Conservation (phyloP, 1,140 invertebrate species). For the Formica exsecta region DNA sequence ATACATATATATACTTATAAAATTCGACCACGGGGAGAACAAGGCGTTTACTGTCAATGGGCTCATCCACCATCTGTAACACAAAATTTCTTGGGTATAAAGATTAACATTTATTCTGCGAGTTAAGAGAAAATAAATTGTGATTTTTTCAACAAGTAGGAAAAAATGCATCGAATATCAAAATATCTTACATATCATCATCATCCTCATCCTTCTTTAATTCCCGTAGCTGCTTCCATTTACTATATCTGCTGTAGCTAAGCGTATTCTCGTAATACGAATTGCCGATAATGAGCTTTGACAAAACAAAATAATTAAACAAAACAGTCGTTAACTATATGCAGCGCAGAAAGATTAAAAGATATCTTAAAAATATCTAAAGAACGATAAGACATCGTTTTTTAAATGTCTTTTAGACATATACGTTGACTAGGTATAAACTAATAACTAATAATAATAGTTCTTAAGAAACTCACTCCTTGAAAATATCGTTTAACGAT, state of each 20-base stretch:
- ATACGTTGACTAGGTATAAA: background rate
- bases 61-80: slow-evolving; percentile 41
- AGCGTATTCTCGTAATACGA: slow-evolving; percentile 55
- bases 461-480: slow-evolving; percentile 55
- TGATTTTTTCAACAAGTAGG: background rate
- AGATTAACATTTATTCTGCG: background rate
- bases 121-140: background rate
- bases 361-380: no score
- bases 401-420: no score
- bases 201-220: background rate
- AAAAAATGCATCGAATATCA: background rate
- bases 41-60: slow-evolving; percentile 64
- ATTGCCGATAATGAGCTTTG: slow-evolving; percentile 34
- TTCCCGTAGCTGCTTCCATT: slow-evolving; percentile 15
- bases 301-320: slow-evolving; percentile 17
- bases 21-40: slow-evolving; percentile 42
- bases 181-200: slow-evolving; percentile 12
- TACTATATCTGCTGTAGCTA: slow-evolving; percentile 25
- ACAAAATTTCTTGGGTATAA: background rate
- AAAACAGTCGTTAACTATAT: background rate
- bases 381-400: no score
- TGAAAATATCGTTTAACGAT: slow-evolving; percentile 56
- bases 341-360: no score
- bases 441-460: background rate
- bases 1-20: slow-evolving; percentile 37